Base-by-base conservation (phyloP, 2,113 vertebrate species). In the Hemicordylus capensis region DNA sequence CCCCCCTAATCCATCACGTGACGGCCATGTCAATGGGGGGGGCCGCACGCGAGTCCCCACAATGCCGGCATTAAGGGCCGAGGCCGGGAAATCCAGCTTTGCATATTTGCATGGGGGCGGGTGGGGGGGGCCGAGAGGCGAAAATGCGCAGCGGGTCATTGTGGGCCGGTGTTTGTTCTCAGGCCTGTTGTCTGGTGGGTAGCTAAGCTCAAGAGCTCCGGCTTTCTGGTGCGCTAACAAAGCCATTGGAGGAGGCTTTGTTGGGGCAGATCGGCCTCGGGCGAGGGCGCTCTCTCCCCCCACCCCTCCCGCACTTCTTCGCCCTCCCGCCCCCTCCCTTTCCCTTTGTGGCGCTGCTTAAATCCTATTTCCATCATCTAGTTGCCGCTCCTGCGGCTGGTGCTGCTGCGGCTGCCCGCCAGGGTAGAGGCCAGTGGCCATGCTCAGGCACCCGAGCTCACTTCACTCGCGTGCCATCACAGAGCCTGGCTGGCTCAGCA, bases 11-110 rank as follows among this genome's bases (percentile, higher is more conserved):
- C 95, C 92, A 67, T 97, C 97, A 97, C 96, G 97, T 97, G 97
- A 98, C 90, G 92, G 88, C 88, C 90, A 84, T 97, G 96, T 96
- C 97, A 94, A 70, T 95, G 73, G 84, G 92, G 93, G 96, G 93
- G 96, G 96, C 96, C 96, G 97, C 97, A 98, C 97, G 96, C 96
- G 96, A 98, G 96, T 92, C 89, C 46, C 24, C 95, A 97, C 97
- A 98, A 98, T 91, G 93, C 95, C 28, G 85, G 97, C 93, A 96
- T 97, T 97, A 97, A 46, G 31, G 95, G 92, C 93, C 85, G 89
- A 79, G 94, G 87, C 72, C 89, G 90, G 83, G 67, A 93, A 94
- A 96, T 95, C 93, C 90, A 76, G 94, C 93, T 84, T 93, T 91
- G 76, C 81, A 28, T 89, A 96, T 98, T 97, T 97, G 96, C 97